These are phyloP conservation scores for Conomelus anceps DNA, from an alignment of 2,888 invertebrate genomes.

Conservation along the genomic window DNA sequence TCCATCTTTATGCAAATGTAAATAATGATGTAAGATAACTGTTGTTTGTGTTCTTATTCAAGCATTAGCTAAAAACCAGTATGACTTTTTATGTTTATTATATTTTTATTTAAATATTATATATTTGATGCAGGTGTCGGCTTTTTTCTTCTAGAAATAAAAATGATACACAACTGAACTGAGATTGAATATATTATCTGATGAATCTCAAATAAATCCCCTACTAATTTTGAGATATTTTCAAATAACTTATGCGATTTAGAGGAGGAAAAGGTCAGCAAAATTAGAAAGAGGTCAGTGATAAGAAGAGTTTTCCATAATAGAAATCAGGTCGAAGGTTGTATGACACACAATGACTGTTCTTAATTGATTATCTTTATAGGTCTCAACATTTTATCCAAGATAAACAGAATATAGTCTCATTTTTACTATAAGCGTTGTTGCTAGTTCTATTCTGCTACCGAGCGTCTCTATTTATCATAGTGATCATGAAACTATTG, in stretches of 20 bases:
- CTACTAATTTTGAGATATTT: neutral
- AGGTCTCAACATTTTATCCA: neutral
- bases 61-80: too few relatives aligned
- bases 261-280: neutral
- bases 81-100: too few relatives aligned
- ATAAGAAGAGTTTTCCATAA: neutral
- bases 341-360: neutral
- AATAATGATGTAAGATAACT: too few relatives aligned
- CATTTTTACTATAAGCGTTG: neutral
- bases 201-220: neutral
- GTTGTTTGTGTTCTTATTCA: too few relatives aligned
- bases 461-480: neutral
- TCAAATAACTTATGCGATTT: neutral
- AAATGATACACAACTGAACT: too few relatives aligned
- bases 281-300: neutral
- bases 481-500: neutral
- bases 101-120: too few relatives aligned
- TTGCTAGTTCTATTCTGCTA: neutral
- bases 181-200: too few relatives aligned
- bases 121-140: too few relatives aligned
- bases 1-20: too few relatives aligned
- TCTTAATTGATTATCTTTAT: neutral
- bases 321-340: neutral
- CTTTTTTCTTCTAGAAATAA: too few relatives aligned
- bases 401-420: neutral